phyloP scores from a whole-genome alignment of 2,888 invertebrate species.

The Lepidocyrtinus sp. region DNA sequence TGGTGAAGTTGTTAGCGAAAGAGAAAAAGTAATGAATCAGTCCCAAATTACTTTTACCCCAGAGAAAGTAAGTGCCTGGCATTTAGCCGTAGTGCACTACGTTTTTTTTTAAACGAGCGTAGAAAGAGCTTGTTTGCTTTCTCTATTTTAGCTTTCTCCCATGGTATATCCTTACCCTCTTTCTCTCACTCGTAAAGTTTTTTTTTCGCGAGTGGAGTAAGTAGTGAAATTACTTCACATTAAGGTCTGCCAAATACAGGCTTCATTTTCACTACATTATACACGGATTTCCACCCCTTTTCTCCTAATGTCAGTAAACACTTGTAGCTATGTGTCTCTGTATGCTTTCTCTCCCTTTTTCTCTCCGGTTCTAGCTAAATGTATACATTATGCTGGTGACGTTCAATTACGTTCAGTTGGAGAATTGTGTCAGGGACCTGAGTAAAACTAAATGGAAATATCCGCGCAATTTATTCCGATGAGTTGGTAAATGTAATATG shows the following conservation, averaged over 20 bases:
- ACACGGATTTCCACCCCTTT: conserved; percentile 50
- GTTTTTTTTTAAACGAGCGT: no score
- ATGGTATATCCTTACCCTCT: conserved; percentile 19
- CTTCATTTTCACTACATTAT: conserved; percentile 51
- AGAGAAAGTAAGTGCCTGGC: conserved; percentile 47
- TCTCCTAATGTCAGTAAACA: conserved; percentile 48
- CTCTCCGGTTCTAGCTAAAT: neutral
- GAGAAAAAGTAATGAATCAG: conserved; percentile 51
- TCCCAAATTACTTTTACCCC: conserved; percentile 54
- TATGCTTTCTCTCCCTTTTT: neutral
- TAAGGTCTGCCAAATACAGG: conserved; percentile 51
- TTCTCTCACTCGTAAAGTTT: neutral
- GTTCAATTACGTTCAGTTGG: conserved; percentile 29
- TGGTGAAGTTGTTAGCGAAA: conserved; percentile 25
- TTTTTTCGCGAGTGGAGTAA: conserved; percentile 30
- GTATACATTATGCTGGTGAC: conserved; percentile 30
- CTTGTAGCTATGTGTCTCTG: conserved; percentile 39
- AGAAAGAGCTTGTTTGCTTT: conserved; percentile 48
- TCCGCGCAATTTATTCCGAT: neutral
- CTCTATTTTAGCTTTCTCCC: conserved; percentile 49
- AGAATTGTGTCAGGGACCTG: neutral
- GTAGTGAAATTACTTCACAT: conserved; percentile 52
- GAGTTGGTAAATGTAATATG: neutral
- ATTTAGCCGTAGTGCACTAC: conserved; percentile 29
- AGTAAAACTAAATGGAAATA: neutral